phyloP scores from a whole-genome alignment of 2,888 invertebrate species.

The Toxonevra muliebris region DNA sequence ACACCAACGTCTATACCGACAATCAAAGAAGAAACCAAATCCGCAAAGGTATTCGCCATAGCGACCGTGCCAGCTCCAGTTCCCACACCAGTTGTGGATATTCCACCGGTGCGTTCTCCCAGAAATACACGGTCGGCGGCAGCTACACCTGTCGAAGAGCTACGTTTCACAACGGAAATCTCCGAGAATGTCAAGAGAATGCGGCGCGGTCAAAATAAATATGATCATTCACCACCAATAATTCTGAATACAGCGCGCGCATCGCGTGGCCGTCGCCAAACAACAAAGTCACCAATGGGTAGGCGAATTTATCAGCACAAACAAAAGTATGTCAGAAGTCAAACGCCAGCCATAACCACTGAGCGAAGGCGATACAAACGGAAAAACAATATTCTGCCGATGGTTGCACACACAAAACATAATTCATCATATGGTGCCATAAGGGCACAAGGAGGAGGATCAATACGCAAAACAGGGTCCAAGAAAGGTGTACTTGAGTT shows the following conservation, averaged over 20 bases:
- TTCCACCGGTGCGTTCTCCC: conserved; percentile 35
- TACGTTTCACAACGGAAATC: conserved; percentile 62
- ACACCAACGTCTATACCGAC: conserved; percentile 6
- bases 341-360: background rate
- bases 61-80: background rate
- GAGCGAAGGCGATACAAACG: conserved; percentile 4
- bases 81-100: background rate
- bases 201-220: conserved; percentile 61
- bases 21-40: conserved; percentile 1
- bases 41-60: background rate
- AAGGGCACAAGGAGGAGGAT: conserved; percentile 25
- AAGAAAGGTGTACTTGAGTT: conserved; percentile 59
- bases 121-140: conserved; percentile 54
- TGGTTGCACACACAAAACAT: conserved; percentile 22
- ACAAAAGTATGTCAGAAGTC: conserved; percentile 3
- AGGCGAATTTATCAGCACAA: conserved; percentile 1
- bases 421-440: conserved; percentile 30
- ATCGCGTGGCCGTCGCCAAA: conserved; percentile 33
- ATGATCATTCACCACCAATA: conserved; percentile 52
- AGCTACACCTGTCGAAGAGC: conserved; percentile 56
- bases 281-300: conserved; percentile 7
- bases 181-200: conserved; percentile 63
- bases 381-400: background rate
- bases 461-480: conserved; percentile 55
- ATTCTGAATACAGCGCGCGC: conserved; percentile 40